Base-by-base conservation (phyloP, 2,888 invertebrate species). In the Eulithis prunata region DNA sequence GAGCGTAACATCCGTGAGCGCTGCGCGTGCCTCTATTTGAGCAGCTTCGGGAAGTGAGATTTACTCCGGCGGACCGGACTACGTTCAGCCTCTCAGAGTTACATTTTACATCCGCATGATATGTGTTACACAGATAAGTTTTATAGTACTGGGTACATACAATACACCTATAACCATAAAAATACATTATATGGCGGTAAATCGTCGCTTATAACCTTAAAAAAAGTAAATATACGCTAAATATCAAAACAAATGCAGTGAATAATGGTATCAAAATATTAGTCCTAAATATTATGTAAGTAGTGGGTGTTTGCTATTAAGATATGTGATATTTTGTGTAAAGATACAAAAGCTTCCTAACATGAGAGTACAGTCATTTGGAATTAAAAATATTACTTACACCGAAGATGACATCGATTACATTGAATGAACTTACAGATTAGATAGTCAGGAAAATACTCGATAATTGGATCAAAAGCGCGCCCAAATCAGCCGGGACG, bases 231-330 rank as follows among this genome's bases (percentile, higher is more conserved):
- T 87, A 88, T 84, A 89, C 82, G 86, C 85, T 89, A 89, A 86
- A 85, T 87, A 88, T 85, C 87, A 89, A 89, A 90, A 78, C 78
- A 91, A 90, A 90, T 85, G 88, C 86, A 83, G 87, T 88, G 90
- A 92, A 92, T 89, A 92, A 90, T 84, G 82, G 82, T 93, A 93
- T 92, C 91, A 93, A 93, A 93, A 93, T 86, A 86, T 91, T 89
- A 89, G 80, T 79, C 81, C 86, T 90, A 90, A 88, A 86, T 86
- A 74, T 32, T 21, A 21, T 21, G 21, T 21, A 21, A 21, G 84
- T 86, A 32, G 89, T 84, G 82, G 77, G 87, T 86, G 85, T 86
- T 84, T 80, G 82, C 82, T 84, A 85, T 86, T 87, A 90, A 36
- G 93, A 92, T 92, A 93, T 93, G 92, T 92, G 90, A 88, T 86